phyloP scores from a whole-genome alignment of 2,113 vertebrate species.

The Galeopterus variegatus region DNA sequence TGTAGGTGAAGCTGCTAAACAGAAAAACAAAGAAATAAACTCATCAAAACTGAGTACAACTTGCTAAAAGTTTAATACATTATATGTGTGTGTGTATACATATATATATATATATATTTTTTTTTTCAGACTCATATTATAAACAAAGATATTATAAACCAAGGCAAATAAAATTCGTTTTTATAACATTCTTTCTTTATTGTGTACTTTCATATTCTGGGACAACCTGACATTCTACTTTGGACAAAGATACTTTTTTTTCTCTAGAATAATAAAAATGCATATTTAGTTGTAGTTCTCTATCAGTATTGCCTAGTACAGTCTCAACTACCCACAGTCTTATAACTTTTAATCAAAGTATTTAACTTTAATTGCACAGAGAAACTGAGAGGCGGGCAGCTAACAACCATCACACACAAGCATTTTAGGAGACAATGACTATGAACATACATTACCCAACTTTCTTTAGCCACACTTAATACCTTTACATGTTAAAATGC shows the following conservation, averaged over 20 bases:
- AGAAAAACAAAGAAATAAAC: background rate
- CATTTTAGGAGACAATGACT: background rate
- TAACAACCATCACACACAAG: background rate
- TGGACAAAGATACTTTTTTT: too few relatives aligned
- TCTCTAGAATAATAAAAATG: too few relatives aligned
- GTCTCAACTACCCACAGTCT: background rate
- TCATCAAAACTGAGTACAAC: background rate
- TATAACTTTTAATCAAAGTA: background rate
- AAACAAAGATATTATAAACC: background rate
- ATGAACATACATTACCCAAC: background rate
- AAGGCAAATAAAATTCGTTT: background rate
- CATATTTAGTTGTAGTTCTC: background rate
- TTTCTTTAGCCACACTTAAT: background rate
- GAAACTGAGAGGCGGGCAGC: background rate
- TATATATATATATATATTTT: background rate
- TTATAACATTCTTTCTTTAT: conserved; percentile 3
- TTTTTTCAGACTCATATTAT: background rate
- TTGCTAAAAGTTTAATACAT: background rate
- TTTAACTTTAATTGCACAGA: background rate
- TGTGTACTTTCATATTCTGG: background rate
- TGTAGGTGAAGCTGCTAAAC: background rate
- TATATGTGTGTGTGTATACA: background rate
- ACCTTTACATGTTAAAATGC: background rate
- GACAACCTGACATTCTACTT: background rate
- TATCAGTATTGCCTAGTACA: background rate